Conservation (phyloP, 2,797 vertebrate species). For the Gymnothorax javanicus region DNA sequence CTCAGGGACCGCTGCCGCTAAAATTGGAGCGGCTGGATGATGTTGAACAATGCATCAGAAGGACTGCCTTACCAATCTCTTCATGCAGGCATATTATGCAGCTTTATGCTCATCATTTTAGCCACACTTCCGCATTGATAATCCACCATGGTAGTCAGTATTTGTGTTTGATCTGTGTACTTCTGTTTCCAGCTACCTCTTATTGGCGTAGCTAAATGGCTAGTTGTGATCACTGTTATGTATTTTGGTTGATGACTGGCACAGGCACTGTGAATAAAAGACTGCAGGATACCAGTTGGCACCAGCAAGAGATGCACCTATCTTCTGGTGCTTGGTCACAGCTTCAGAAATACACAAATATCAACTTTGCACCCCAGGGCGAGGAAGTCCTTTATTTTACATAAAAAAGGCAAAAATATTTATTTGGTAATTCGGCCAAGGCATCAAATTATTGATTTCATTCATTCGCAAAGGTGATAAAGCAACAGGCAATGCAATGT, state of each 20-base stretch:
- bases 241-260: background rate
- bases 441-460: background rate
- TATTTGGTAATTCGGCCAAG: background rate
- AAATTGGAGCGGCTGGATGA: background rate
- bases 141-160: background rate
- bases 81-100: background rate
- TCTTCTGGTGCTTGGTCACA: background rate
- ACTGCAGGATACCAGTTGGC: background rate
- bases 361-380: background rate
- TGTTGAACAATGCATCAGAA: background rate
- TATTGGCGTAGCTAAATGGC: background rate
- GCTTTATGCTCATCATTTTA: background rate
- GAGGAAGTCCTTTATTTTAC: constrained; percentile 7
- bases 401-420: background rate
- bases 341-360: background rate
- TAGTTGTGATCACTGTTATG: background rate
- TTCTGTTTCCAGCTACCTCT: background rate
- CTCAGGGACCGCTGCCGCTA: constrained; percentile 48
- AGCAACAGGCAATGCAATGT: background rate
- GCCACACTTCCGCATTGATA: background rate
- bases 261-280: background rate
- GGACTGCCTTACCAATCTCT: background rate
- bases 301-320: background rate
- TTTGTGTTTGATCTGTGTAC: background rate
- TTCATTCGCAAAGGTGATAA: background rate